Conservation (phyloP, 2,888 invertebrate genomes). For the Panzeria rudis region DNA sequence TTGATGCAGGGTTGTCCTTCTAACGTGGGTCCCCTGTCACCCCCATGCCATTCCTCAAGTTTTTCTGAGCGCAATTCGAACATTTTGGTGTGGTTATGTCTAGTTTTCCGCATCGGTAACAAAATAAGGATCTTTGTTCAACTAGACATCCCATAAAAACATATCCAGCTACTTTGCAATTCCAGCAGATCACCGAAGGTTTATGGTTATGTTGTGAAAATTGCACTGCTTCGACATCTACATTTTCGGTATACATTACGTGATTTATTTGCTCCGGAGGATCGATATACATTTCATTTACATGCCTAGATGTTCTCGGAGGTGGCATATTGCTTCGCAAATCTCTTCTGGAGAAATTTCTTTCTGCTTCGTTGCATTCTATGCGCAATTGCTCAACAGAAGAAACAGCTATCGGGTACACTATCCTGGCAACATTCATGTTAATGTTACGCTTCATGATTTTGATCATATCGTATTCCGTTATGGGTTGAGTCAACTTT, state of each 20-base stretch:
- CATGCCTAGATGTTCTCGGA: not conserved
- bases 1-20: too few species aligned
- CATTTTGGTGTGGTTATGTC: too few species aligned
- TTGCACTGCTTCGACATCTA: not conserved
- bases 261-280: too few species aligned
- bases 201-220: not conserved
- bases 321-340: not conserved
- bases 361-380: conserved; percentile 3
- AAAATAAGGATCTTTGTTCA: not conserved
- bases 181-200: not conserved
- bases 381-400: not conserved
- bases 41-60: too few species aligned
- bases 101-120: too few species aligned
- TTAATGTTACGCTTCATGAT: not conserved
- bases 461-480: not conserved
- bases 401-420: not conserved
- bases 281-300: not conserved
- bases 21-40: too few species aligned
- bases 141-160: not conserved
- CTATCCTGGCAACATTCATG: not conserved
- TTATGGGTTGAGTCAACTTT: not conserved
- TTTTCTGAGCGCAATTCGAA: too few species aligned
- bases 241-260: not conserved
- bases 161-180: not conserved
- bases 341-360: conserved; percentile 10